These are phyloP conservation scores for Physocephala rufipes DNA, from an alignment of 2,888 invertebrate species.

Conservation along the genomic window DNA sequence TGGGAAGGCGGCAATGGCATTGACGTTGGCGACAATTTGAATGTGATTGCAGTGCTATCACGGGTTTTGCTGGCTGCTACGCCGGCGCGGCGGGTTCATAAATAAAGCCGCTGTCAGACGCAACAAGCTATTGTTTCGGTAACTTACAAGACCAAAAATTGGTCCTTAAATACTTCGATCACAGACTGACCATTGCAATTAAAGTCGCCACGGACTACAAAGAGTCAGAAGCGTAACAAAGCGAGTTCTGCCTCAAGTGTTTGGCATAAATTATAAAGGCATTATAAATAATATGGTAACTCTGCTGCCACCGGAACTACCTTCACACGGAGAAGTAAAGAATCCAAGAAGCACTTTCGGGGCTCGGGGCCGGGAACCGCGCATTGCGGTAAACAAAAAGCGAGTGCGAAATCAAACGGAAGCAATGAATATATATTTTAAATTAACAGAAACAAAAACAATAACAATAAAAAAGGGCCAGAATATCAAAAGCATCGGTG, in stretches of 20 bases:
- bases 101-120: constrained; percentile 48
- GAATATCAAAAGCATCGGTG: no score
- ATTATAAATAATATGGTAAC: constrained; percentile 31
- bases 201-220: not conserved
- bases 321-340: not conserved
- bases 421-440: constrained; percentile 45
- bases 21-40: constrained; percentile 41
- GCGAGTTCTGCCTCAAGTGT: not conserved
- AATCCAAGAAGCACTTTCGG: not conserved
- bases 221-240: not conserved
- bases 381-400: constrained; percentile 38
- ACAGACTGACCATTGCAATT: not conserved
- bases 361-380: no score
- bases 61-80: no score
- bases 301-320: constrained; percentile 42
- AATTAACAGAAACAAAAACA: constrained; percentile 39
- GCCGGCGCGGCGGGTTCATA: constrained; percentile 46
- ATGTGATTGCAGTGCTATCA: constrained; percentile 35
- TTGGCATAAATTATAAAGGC: constrained; percentile 20
- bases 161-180: constrained; percentile 25
- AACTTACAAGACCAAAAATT: constrained; percentile 29
- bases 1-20: constrained; percentile 19
- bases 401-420: constrained; percentile 44
- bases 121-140: constrained; percentile 49
- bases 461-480: constrained; percentile 13